phyloP scores from a whole-genome alignment of 2,113 vertebrate genomes.

The Hipposideros armiger region DNA sequence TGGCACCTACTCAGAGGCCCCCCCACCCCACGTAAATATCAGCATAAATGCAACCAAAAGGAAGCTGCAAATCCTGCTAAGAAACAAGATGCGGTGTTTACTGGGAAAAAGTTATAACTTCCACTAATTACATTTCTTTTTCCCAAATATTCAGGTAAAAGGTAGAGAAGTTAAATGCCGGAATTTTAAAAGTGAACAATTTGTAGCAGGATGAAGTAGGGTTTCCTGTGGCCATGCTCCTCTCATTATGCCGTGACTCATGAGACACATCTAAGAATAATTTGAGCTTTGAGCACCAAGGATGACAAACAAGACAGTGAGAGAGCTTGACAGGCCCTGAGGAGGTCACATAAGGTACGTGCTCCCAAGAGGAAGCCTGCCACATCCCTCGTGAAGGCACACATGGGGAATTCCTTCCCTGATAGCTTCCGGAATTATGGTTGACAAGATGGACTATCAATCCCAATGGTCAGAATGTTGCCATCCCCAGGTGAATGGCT shows the following conservation, averaged over 20 bases:
- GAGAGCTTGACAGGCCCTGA: not conserved
- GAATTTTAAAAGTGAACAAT: not conserved
- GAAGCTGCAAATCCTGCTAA: not conserved
- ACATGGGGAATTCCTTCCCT: rapidly evolving
- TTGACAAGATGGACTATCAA: not conserved
- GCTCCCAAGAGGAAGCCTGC: not conserved
- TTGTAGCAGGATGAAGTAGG: not conserved
- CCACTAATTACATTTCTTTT: not conserved
- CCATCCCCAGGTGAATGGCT: not conserved
- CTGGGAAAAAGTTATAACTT: not conserved
- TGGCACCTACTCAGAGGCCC: not conserved
- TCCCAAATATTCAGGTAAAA: not conserved
- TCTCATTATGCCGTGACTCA: not conserved
- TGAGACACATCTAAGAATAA: not conserved
- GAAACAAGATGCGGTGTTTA: not conserved
- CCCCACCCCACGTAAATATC: not conserved
- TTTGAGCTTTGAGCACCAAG: rapidly evolving
- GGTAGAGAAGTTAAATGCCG: not conserved
- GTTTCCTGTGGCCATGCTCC: not conserved
- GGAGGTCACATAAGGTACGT: rapidly evolving
- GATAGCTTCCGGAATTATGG: rapidly evolving
- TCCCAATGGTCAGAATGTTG: not conserved
- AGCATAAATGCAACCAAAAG: not conserved
- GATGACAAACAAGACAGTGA: too few relatives aligned
- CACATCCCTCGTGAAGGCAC: rapidly evolving